A percentile compares a stretch with the other conserved stretches of the same genome.
Evolutionary conservation across 2,888 invertebrate species (phyloP).

Genomic region (Anthrax anthrax): DNA sequence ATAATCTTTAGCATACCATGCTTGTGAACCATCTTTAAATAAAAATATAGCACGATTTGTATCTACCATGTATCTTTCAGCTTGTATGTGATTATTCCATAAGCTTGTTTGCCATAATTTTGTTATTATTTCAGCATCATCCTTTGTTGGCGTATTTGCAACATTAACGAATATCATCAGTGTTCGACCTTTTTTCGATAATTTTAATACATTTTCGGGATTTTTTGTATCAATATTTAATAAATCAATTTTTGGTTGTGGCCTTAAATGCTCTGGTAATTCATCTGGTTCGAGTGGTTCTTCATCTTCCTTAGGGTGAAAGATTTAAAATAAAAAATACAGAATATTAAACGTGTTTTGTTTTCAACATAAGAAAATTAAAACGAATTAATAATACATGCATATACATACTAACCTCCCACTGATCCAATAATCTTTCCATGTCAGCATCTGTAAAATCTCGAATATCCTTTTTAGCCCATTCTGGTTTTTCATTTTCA

Average conservation of each 20-base stretch:
- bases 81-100: conserved; percentile 93
- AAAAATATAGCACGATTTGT: conserved; percentile 87
- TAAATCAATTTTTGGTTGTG: conserved; percentile 63
- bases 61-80: conserved; percentile 87
- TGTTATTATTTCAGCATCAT: conserved; percentile 73
- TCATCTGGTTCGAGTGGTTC: conserved; percentile 90
- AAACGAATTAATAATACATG: neutral
- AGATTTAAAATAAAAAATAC: too few relatives aligned
- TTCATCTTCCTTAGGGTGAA: conserved; percentile 78
- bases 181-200: conserved; percentile 87
- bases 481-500: conserved; percentile 52
- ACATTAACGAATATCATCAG: conserved; percentile 93
- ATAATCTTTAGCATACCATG: conserved; percentile 88
- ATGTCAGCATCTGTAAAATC: conserved; percentile 90
- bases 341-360: neutral
- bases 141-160: conserved; percentile 52
- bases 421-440: conserved; percentile 77
- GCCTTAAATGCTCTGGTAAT: conserved; percentile 81
- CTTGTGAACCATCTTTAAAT: conserved; percentile 91
- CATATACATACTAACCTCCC: conserved; percentile 51
- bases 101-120: conserved; percentile 91
- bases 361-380: too few relatives aligned
- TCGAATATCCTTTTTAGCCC: conserved; percentile 87
- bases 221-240: conserved; percentile 55
- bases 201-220: conserved; percentile 75